Base-by-base conservation (phyloP, 2,113 vertebrate species). In the Ptychochromis oligacanthus region DNA sequence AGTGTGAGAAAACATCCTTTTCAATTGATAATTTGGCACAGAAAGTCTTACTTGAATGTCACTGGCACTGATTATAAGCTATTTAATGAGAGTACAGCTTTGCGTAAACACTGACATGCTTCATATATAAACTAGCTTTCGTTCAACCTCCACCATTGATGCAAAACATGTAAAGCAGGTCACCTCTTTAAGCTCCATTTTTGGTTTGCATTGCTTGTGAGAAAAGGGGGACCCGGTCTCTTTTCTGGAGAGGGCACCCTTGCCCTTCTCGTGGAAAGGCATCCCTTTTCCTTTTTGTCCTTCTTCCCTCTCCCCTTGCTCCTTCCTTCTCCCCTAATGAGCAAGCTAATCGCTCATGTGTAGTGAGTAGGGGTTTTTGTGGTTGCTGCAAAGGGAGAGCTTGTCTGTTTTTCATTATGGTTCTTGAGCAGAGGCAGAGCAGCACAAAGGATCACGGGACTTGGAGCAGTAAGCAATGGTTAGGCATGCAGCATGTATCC, bases 331-430 rank as follows among this genome's bases (percentile, higher is more conserved):
- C 76, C 86, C 86, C 89, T 94, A 94, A 94, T 92, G 92, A 94
- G 90, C 90, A 70, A 60, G 76, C 88, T 93, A 93, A 93, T 94
- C 93, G 93, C 87, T 90, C 84, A 85, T 93, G 88, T 91, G 88
- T 76, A 88, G 81, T 80, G 84, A 93, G 93, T 65, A 77, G 84
- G 86, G 87, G 82, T 88, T 82, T 89, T 82, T 93, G 91, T 90
- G 93, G 89, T 88, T 56, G 74, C 86, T 92, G 91, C 77, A 84
- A 87, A 77, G 80, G 90, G 81, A 89, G 91, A 83, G 88, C 88
- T 81, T 61, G 87, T 90, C 93, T 95, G 93, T 82, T 93, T 94
- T 92, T 92, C 91, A 92, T 94, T 94, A 93, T 34, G 84, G 80
- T 72, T 89, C 74, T 85, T 84, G 84, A 83, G 84, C 84, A 84